Percentiles rank a stretch among this genome's conserved stretches.
These are phyloP conservation scores for Platalea minor DNA, from an alignment of 2,797 vertebrate genomes.

Conservation along the genomic window DNA sequence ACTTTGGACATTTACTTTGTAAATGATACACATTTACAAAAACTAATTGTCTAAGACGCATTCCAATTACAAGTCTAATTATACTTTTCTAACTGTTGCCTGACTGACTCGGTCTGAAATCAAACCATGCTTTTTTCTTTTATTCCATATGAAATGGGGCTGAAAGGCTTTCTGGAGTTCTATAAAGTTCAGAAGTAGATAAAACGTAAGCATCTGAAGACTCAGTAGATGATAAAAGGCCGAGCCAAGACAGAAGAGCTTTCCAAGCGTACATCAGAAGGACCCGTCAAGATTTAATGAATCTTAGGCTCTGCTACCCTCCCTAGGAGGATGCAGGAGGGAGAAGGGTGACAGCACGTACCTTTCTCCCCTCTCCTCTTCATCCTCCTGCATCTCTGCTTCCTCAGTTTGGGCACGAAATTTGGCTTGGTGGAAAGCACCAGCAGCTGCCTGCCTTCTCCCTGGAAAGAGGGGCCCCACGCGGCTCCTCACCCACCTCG, in stretches of 20 bases:
- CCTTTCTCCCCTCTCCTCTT: neutral
- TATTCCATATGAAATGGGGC: neutral
- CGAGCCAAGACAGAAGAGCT: neutral
- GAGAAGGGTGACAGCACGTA: neutral
- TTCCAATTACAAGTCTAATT: constrained; percentile 42
- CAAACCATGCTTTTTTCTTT: neutral
- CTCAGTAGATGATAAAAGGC: neutral
- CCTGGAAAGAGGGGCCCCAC: neutral
- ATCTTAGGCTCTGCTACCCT: neutral
- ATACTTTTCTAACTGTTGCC: neutral
- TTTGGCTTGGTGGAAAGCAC: neutral
- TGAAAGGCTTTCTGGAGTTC: neutral
- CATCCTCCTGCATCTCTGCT: neutral
- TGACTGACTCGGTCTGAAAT: neutral
- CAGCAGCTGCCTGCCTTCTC: neutral
- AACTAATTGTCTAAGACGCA: constrained; percentile 3
- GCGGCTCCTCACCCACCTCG: neutral
- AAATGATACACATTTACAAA: neutral
- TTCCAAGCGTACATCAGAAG: neutral
- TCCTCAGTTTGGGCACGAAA: neutral
- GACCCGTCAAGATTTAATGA: neutral
- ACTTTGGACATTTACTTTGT: neutral
- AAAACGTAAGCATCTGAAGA: neutral
- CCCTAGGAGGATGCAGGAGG: neutral
- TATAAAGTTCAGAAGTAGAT: neutral